Evolutionary conservation across 2,888 invertebrate species (phyloP).

Genomic region (Marronus borbonicus): DNA sequence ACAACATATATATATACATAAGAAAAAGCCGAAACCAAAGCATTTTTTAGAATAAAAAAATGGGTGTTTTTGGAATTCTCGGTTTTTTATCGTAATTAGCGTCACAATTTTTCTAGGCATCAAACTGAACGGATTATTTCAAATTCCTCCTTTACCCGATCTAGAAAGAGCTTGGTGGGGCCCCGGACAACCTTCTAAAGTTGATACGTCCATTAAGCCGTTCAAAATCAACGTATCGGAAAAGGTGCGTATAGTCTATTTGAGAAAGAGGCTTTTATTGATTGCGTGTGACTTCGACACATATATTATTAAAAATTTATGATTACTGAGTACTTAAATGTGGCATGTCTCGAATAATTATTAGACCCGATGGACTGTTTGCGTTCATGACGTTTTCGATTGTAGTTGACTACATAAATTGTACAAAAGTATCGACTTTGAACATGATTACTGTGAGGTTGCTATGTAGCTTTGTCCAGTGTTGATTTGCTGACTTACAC

Average conservation of each 20-base stretch:
- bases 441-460: too few relatives aligned
- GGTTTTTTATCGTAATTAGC: conserved; percentile 27
- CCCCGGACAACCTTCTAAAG: conserved; percentile 68
- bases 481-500: too few relatives aligned
- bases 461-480: too few relatives aligned
- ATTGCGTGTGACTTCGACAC: too few relatives aligned
- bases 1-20: too few relatives aligned
- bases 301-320: too few relatives aligned
- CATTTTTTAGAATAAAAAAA: background rate
- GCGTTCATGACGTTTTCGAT: too few relatives aligned
- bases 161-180: conserved; percentile 74
- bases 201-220: conserved; percentile 72
- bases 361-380: too few relatives aligned
- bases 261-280: background rate
- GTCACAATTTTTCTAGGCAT: conserved; percentile 50
- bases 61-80: conserved; percentile 49
- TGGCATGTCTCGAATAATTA: too few relatives aligned
- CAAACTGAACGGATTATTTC: conserved; percentile 45
- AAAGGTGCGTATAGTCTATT: conserved; percentile 68
- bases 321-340: too few relatives aligned
- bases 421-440: too few relatives aligned
- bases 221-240: conserved; percentile 75
- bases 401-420: too few relatives aligned
- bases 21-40: background rate
- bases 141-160: conserved; percentile 53